Evolutionary conservation across 2,113 vertebrate species (phyloP), one percentile per base, ranked within the genome.

Genomic region (Microtus ochrogaster): DNA sequence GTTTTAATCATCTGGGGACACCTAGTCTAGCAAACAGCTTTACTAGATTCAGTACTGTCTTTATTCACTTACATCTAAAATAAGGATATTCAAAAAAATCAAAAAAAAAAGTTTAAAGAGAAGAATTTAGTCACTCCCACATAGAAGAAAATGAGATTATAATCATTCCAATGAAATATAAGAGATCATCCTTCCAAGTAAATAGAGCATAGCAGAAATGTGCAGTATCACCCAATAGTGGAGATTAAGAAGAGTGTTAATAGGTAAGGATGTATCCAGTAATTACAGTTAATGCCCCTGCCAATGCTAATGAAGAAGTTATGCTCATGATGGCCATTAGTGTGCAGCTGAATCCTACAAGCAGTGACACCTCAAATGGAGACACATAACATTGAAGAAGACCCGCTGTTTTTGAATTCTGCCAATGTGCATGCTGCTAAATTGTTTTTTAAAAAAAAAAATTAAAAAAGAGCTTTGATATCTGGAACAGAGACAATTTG

Each of bases 351-450:
- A 91, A 90, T 28, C 44, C 95, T 97, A 74, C 19, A 94, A 97
- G 63, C 58, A 92, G 79, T 90, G 89, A 94, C 96, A n/a, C 28
- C 12, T 92, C 88, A 96, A 94, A 96, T 44, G 95, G 63, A 89
- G 41, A 94, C 47, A 8, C 3, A 90, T 1, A 28, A 88, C 5
- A 85, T 94, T 78, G 39, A 93, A 72, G 55, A 95, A 93, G n/a
- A 97, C 19, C 11, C 11, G 36, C n/a, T 61, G 21, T 61, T 96
- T 97, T 95, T 97, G 97, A 97, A 93, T 88, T 90, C 68, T 24
- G 7, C 17, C 91, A 77, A 74, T 68, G 0, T 10, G 13, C 58
- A 55, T 65, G 0, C 63, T 94, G 82, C 72, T 92, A 91, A 94
- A 70, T 36, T 73, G 68, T 89, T 98, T 97, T 49, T 49, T 49